Evolutionary conservation across 2,113 vertebrate species (phyloP).

Genomic region (Oreochromis tanganicae): DNA sequence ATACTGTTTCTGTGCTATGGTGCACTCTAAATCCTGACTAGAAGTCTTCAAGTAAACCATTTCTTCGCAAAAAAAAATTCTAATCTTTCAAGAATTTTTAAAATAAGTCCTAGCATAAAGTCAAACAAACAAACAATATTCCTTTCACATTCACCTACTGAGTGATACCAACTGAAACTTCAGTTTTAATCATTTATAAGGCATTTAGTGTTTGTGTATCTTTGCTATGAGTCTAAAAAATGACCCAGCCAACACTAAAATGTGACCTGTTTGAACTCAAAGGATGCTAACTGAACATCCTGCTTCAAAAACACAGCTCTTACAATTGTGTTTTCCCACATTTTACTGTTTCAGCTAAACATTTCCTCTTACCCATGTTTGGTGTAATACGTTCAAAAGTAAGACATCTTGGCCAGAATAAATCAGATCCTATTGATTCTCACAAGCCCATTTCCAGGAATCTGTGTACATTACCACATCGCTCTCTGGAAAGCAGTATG

Average conservation of each 20-base stretch:
- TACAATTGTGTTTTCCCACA: neutral
- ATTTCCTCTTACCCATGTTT: neutral
- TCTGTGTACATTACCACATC: slow-evolving; percentile 7
- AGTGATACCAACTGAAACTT: neutral
- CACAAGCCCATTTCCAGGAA: slow-evolving; percentile 22
- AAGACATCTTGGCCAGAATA: neutral
- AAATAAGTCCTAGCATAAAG: neutral
- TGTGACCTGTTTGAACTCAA: slow-evolving; percentile 5
- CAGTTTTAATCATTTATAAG: neutral
- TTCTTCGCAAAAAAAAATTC: neutral
- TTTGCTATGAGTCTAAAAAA: neutral
- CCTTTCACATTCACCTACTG: neutral
- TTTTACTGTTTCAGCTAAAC: neutral
- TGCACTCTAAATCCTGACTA: neutral
- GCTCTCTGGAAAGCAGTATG: slow-evolving; percentile 31
- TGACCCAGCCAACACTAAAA: neutral
- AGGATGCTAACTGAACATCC: neutral
- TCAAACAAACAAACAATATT: neutral
- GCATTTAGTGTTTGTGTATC: neutral
- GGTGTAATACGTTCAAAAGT: neutral
- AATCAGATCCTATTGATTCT: slow-evolving; percentile 30
- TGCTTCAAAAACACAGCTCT: neutral
- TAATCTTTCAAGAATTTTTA: neutral
- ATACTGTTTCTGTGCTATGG: neutral
- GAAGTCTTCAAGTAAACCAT: neutral